Base-by-base conservation (phyloP, 2,888 invertebrate species). In the Plemyria rubiginata region DNA sequence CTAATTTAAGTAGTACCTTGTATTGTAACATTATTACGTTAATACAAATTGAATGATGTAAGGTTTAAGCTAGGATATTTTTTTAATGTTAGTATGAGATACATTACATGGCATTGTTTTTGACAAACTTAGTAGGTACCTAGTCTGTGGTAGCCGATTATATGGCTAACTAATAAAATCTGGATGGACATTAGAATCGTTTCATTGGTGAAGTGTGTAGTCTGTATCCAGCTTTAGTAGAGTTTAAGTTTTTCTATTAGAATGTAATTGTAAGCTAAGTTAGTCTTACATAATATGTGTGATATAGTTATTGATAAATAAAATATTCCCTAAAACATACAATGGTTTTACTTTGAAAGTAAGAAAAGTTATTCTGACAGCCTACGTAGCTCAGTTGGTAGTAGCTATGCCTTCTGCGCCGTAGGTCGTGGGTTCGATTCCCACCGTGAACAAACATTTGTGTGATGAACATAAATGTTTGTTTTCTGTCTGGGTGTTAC, bases 221-320 rank as follows among this genome's bases (percentile, higher is more conserved):
- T 52, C n/a, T 52, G 29, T 15, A 28, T 13, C 6, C 13, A 53
- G 36, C 36, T 38, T 38, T 38, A 38, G 36, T 38, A 38, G 36
- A 11, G 36, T 38, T n/a, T n/a, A 38, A 38, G 36, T 38, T 38
- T 32, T 38, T 8, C 36, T 38, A n/a, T n/a, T n/a, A 11, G 11
- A 38, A 38, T 38, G 57, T 57, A 51, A 45, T 57, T 16, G n/a
- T 60, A 60, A 54, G 57, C 50, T 51, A 57, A 57, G 60, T 54
- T 60, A 45, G 50, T 50, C 49, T 36, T 46, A 38, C 40, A 22
- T 48, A 40, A 11, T 60, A 45, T 51, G 46, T 56, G 51, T 61
- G 55, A 38, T 59, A 48, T 48, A 59, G 32, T 52, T 52, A 50
- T 22, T 53, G 48, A 48, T 59, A 48, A 60, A 45, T 46, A 51